phyloP scores from a whole-genome alignment of 2,797 vertebrate genomes.

The Darevskia mixta region DNA sequence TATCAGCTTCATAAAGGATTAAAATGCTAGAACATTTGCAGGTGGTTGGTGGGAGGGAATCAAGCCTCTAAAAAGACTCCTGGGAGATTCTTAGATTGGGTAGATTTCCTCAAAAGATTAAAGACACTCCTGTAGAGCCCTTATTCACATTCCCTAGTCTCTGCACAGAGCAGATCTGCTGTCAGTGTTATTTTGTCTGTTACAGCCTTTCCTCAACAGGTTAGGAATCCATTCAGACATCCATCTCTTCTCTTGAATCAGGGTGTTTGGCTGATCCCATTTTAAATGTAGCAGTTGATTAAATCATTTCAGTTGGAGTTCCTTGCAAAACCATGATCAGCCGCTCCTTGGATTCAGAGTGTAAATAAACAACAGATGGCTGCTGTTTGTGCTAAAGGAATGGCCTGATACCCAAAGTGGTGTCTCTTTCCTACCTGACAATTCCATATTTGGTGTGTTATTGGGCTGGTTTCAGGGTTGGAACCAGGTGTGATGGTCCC shows the following conservation, averaged over 20 bases:
- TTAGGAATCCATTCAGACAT: background rate
- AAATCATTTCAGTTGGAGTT: background rate
- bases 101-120: background rate
- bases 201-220: background rate
- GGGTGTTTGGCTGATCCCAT: background rate
- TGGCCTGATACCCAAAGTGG: background rate
- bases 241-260: background rate
- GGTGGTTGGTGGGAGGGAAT: no score
- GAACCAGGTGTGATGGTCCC: no score
- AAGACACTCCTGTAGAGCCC: background rate
- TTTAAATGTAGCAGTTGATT: background rate
- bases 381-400: background rate
- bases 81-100: no score
- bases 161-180: background rate
- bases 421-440: background rate
- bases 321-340: background rate
- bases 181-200: background rate
- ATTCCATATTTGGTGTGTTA: no score
- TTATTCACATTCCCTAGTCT: background rate
- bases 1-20: no score
- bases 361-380: background rate
- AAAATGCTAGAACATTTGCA: no score
- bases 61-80: no score
- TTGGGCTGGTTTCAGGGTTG: no score
- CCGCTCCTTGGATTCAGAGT: background rate